A percentile compares a stretch with the other conserved stretches of the same genome.
These are phyloP conservation scores for Macrotis lagotis DNA, from an alignment of 2,113 vertebrate species.

Conservation along the genomic window DNA sequence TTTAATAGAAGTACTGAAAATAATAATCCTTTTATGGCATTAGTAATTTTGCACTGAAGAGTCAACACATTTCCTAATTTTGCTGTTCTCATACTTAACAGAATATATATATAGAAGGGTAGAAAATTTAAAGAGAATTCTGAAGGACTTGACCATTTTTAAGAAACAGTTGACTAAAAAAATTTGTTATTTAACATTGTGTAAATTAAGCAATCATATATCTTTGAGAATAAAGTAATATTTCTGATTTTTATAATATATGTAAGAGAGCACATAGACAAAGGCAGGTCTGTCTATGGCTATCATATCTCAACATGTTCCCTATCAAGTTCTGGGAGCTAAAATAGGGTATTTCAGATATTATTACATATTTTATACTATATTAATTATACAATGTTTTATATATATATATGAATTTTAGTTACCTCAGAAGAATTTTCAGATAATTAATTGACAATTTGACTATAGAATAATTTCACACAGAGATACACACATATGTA, in stretches of 20 bases:
- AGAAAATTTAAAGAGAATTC: slow-evolving; percentile 32
- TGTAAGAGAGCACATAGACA: slow-evolving; percentile 46
- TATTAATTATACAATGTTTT: not conserved
- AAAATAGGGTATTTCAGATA: slow-evolving; percentile 51
- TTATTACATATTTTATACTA: not conserved
- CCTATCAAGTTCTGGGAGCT: slow-evolving; percentile 41
- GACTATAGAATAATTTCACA: too few relatives aligned
- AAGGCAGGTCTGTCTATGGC: not conserved
- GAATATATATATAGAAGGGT: slow-evolving; percentile 42
- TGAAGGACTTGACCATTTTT: slow-evolving; percentile 4
- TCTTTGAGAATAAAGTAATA: slow-evolving; percentile 39
- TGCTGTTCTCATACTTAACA: slow-evolving; percentile 25
- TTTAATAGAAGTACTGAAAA: not conserved
- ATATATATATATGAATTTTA: not conserved
- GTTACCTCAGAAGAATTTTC: not conserved
- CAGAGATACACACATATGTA: too few relatives aligned
- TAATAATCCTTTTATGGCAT: not conserved
- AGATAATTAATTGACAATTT: not conserved
- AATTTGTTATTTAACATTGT: slow-evolving; percentile 8
- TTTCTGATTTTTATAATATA: slow-evolving; percentile 51
- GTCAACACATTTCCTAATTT: slow-evolving; percentile 4
- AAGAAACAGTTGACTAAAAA: not conserved
- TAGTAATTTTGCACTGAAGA: not conserved
- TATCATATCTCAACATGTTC: slow-evolving; percentile 45
- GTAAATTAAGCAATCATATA: slow-evolving; percentile 60